Evolutionary conservation across 2,797 vertebrate genomes (phyloP).

Genomic region (Pogonophryne albipinna): DNA sequence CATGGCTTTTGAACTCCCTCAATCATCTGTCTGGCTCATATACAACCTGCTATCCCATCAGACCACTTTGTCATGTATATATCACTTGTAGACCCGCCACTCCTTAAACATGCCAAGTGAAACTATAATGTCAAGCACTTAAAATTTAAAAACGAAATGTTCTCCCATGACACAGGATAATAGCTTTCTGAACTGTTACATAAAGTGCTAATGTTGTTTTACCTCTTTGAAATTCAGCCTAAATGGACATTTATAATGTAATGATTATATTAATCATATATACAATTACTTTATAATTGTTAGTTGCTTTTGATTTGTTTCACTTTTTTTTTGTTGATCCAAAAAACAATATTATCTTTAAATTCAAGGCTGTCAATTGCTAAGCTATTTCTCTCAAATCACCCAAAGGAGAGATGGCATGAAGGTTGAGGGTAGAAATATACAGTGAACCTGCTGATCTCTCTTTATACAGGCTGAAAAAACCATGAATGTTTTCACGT

Average conservation of each 20-base stretch:
- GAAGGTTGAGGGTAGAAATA: conserved; percentile 28
- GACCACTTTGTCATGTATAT: conserved; percentile 35
- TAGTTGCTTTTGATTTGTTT: conserved; percentile 17
- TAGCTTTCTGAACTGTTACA: conserved; percentile 3
- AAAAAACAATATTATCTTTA: not conserved
- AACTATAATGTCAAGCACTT: conserved; percentile 25
- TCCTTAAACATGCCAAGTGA: conserved; percentile 24
- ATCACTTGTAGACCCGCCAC: conserved; percentile 11
- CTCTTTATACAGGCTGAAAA: conserved; percentile 12
- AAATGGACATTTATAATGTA: not conserved
- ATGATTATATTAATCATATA: not conserved
- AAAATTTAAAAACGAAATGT: not conserved
- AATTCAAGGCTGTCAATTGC: conserved; percentile 5
- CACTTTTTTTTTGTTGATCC: conserved; percentile 3
- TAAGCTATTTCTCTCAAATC: conserved; percentile 21
- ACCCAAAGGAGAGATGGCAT: not conserved
- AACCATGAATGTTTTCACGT: conserved; percentile 12
- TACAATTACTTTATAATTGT: not conserved
- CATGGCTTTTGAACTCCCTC: conserved; percentile 55
- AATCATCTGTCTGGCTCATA: conserved; percentile 58
- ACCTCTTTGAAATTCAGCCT: not conserved
- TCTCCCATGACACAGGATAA: not conserved
- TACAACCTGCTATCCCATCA: conserved; percentile 42
- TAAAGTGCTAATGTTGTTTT: not conserved
- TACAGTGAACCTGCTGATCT: conserved; percentile 42